These are phyloP conservation scores for Tipula confusa DNA, from an alignment of 2,888 invertebrate genomes.

Conservation along the genomic window DNA sequence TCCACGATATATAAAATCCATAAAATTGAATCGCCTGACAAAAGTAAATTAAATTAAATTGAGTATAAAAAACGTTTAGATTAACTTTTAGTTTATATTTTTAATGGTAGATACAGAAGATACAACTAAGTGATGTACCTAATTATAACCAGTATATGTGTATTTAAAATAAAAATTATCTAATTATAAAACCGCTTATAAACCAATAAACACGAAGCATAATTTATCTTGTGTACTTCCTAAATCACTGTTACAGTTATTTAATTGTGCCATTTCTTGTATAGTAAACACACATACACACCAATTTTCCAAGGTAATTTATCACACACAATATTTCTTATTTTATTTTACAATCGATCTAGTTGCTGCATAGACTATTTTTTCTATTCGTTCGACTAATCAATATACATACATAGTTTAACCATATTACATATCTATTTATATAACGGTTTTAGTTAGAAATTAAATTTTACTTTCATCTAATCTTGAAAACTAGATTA, in stretches of 20 bases:
- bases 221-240: neutral
- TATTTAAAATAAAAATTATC: neutral
- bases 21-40: neutral
- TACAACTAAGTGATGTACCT: neutral
- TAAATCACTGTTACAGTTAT: neutral
- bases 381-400: neutral
- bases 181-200: neutral
- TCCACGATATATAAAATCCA: neutral
- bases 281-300: neutral
- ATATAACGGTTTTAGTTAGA: neutral
- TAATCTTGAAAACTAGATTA: constrained; percentile 14
- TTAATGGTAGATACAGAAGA: neutral
- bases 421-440: neutral
- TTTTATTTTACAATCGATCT: neutral
- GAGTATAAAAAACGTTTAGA: neutral
- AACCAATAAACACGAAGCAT: neutral
- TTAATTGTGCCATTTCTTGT: neutral
- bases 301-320: constrained; percentile 5
- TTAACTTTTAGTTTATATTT: neutral
- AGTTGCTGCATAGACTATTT: neutral
- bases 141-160: neutral
- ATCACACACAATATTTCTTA: neutral
- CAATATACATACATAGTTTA: neutral
- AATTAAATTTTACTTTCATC: constrained; percentile 6
- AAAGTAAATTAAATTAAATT: neutral